Evolutionary conservation across 2,797 vertebrate species (phyloP), one percentile per base, ranked within the genome.

Genomic region (Xenentodon cancila): DNA sequence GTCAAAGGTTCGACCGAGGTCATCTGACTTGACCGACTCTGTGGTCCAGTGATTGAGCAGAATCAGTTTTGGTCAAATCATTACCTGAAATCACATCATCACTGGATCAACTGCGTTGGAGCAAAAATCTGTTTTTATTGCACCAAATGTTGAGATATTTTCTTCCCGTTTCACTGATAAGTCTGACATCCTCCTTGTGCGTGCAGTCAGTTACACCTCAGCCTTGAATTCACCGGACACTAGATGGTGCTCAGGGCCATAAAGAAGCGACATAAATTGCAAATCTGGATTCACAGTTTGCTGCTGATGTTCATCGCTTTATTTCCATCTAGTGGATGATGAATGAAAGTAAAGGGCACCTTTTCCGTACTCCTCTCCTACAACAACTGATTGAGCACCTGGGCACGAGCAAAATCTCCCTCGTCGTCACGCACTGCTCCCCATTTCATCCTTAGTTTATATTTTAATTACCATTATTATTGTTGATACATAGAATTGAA

Each of bases 171-270:
- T 90, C 72, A 77, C 93, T 93, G 30, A 85, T 43, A 20, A 93
- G 87, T 30, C 88, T 91, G 16, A 86, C 91, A 50, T 93, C 93
- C 63, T 94, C 92, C 55, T 90, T 89, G 74, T 94, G 92, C 13
- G 66, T 63, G 71, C 92, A 94, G 86, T 94, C 93, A 15, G 69
- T 88, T 12, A 81, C 2, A 27, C 81, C 92, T 92, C 92, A 94
- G 51, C 54, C 68, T 78, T 77, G 84, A 37, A 90, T 4, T 0
- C 12, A 68, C 93, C 94, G 0, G 57, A 55, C 9, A 80, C 63
- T 50, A 94, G 84, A 43, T 70, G 62, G 0, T 27, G 82, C 75
- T 94, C 93, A 5, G 83, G 7, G 7, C 32, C 32, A 34, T 11
- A 6, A 11, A 37, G 9, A 37, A 1, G 34, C 11, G 34, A 12